phyloP scores from a whole-genome alignment of 2,797 vertebrate genomes.

The Gallinago stenura region DNA sequence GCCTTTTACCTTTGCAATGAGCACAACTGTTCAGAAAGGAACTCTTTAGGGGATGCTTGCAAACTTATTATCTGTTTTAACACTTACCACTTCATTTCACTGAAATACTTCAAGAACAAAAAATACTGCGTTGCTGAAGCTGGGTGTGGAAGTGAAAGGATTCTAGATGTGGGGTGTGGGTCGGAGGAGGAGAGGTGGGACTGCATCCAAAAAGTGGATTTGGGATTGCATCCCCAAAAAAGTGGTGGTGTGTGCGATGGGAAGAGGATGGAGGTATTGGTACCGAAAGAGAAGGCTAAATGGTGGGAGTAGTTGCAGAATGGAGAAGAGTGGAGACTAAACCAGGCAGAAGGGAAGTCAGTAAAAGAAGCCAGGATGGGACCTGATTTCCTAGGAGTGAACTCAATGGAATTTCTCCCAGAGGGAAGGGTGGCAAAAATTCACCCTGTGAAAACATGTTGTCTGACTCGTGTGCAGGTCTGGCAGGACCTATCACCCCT shows the following conservation, averaged over 20 bases:
- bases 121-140: neutral
- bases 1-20: neutral
- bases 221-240: too few species aligned
- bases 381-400: neutral
- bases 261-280: neutral
- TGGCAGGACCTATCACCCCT: neutral
- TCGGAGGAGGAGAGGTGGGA: neutral
- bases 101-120: neutral
- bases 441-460: conserved; percentile 11
- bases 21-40: neutral
- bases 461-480: conserved; percentile 28
- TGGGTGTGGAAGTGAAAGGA: neutral
- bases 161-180: neutral
- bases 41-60: neutral
- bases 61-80: neutral
- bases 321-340: neutral
- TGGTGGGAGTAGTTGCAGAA: neutral
- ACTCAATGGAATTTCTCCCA: conserved; percentile 7
- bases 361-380: neutral
- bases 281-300: neutral
- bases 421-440: conserved; percentile 51
- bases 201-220: neutral
- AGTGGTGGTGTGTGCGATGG: neutral
- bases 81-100: neutral
- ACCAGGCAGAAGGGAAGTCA: neutral